Conservation (phyloP, 2,797 vertebrate species). For the Coranthus polyacanthus region DNA sequence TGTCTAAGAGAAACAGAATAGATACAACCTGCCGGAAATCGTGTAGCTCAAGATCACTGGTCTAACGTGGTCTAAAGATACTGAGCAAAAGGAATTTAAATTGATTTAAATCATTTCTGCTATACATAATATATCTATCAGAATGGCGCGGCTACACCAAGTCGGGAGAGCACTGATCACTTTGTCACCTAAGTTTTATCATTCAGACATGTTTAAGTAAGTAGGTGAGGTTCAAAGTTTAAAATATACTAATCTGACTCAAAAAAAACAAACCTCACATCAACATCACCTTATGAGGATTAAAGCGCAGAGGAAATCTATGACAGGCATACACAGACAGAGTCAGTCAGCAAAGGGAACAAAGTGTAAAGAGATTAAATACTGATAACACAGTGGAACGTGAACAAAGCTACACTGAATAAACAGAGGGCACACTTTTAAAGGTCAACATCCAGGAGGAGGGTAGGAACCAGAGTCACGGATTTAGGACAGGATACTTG, state of each 20-base stretch:
- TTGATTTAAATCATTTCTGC: too few relatives aligned
- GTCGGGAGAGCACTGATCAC: too few relatives aligned
- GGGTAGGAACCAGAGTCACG: neutral
- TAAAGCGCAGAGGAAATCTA: neutral
- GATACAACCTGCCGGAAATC: neutral
- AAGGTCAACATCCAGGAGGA: slow-evolving; percentile 40
- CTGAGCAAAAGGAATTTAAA: too few relatives aligned
- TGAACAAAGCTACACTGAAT: slow-evolving; percentile 47
- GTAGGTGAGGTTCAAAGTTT: neutral
- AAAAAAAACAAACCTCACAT: too few relatives aligned
- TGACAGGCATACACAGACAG: slow-evolving; percentile 4
- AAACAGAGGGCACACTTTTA: slow-evolving; percentile 46
- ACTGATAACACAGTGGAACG: slow-evolving; percentile 54
- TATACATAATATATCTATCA: too few relatives aligned
- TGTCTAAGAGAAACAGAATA: neutral
- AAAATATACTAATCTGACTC: too few relatives aligned
- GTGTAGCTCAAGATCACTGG: too few relatives aligned
- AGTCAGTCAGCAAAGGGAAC: slow-evolving; percentile 19
- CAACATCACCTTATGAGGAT: neutral
- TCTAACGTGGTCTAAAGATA: too few relatives aligned
- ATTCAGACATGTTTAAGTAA: too few relatives aligned
- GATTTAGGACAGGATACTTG: slow-evolving; percentile 89
- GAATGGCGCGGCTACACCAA: too few relatives aligned
- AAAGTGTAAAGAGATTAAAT: slow-evolving; percentile 57
- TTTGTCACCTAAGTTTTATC: too few relatives aligned